Percentiles rank a stretch among this genome's conserved stretches.
Conservation (phyloP, 2,113 vertebrate species). For the Gila orcuttii region DNA sequence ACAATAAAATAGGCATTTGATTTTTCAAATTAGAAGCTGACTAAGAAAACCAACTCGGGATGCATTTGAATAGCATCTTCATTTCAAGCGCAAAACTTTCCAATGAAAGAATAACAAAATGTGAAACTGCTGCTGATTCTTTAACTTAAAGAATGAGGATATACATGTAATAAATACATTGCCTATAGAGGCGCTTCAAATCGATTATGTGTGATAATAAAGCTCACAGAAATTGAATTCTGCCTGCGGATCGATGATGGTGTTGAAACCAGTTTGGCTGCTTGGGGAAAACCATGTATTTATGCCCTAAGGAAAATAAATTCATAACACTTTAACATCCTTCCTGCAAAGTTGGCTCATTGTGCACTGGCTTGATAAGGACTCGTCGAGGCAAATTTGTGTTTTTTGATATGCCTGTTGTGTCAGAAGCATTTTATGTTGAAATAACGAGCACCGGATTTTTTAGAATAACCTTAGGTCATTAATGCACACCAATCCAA, state of each 20-base stretch:
- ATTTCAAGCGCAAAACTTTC: background rate
- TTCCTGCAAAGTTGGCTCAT: conserved; percentile 3
- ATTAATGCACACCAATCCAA: conserved; percentile 2
- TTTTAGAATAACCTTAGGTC: conserved; percentile 19
- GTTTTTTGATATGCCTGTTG: conserved; percentile 8
- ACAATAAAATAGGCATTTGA: background rate
- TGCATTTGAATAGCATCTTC: background rate
- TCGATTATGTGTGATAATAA: background rate
- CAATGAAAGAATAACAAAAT: background rate
- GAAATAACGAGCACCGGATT: background rate
- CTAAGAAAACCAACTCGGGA: background rate
- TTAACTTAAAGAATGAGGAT: background rate
- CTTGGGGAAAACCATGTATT: background rate
- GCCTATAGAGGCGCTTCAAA: background rate
- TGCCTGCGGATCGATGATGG: background rate
- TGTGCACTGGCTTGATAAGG: conserved; percentile 26
- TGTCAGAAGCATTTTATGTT: conserved; percentile 11
- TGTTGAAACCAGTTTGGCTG: background rate
- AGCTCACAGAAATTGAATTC: conserved; percentile 4
- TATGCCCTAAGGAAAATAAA: conserved; percentile 22
- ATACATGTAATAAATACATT: background rate
- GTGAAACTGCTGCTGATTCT: background rate
- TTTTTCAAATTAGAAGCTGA: background rate
- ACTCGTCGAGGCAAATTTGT: background rate
- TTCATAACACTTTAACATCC: conserved; percentile 21